Evolutionary conservation across 1,140 invertebrate species (phyloP), one percentile per base, ranked within the genome.

Genomic region (Calephelis virginiensis): DNA sequence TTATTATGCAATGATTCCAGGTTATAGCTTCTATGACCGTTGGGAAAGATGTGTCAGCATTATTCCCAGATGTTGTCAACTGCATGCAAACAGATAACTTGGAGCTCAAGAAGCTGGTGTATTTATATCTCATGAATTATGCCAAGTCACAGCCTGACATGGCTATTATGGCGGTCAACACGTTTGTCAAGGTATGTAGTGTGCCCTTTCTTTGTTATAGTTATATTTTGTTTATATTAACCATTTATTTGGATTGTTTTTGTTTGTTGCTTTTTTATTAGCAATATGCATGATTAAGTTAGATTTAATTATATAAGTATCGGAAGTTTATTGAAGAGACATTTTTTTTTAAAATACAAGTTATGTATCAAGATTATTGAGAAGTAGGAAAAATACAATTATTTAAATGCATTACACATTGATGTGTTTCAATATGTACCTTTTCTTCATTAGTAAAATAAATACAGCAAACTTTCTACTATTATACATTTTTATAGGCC

Each of bases 31-130:
- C 98, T 72, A 99, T 99, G 99, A 99, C 99, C 37, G 99, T 99
- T 66, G 99, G 99, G 47, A 97, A 98, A 92, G 97, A 97, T 94
- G 97, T 97, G 0, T 97, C 96, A 5, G 98, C 98, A 9, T 92
- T 99, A 1, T 99, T 99, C 89, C 98, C 99, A 8, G 99, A 99
- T 92, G 99, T 99, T 40, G 98, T 99, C 37, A 99, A 99, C 89
- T 99, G 99, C 86, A 99, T 99, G 98, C 99, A 99, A 92, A 99
- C 99, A 8, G 99, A 99, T 87, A 99, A 99, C 92, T 93, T 99
- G 84, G 99, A 99, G 91, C 90, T 99, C 73, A 99, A 99, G 92
- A 99, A 99, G 83, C 93, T 99, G 48, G 99, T 99, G 0, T 99
- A 99, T 86, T 92, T 99, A 14, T 99, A 99, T 89, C 92, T 99